Conservation (phyloP, 2,888 invertebrate species). For the Lithophane leautieri region DNA sequence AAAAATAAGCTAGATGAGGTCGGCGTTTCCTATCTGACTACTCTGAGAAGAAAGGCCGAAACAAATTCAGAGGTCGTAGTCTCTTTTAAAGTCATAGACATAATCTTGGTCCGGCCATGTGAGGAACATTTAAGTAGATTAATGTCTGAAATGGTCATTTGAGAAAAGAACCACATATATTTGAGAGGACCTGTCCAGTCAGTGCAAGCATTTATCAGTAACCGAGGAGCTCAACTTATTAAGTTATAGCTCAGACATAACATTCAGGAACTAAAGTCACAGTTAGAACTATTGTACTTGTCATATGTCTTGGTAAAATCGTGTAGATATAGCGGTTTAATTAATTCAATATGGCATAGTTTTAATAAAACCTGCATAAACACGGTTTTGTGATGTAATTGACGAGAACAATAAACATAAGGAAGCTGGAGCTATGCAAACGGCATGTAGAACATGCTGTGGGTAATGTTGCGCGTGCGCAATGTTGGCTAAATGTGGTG, state of each 20-base stretch:
- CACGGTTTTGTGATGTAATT: conserved; percentile 55
- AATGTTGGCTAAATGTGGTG: conserved; percentile 21
- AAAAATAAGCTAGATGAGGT: too few species aligned
- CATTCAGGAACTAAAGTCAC: conserved; percentile 21
- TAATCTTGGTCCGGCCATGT: too few species aligned
- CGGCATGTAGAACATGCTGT: conserved; percentile 25
- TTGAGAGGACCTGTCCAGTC: too few species aligned
- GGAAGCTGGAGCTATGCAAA: conserved; percentile 61
- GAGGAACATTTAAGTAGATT: too few species aligned
- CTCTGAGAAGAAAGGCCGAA: too few species aligned
- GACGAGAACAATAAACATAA: conserved; percentile 62
- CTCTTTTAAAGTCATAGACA: too few species aligned
- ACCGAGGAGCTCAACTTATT: too few species aligned
- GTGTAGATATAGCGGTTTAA: conserved; percentile 54
- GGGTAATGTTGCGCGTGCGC: conserved; percentile 22
- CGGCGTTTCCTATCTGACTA: too few species aligned
- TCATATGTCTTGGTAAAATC: conserved; percentile 51
- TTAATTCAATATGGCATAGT: conserved; percentile 45
- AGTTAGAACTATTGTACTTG: conserved; percentile 49
- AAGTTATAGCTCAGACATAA: conserved; percentile 13
- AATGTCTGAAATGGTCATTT: too few species aligned
- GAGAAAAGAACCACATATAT: too few species aligned
- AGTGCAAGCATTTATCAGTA: too few species aligned
- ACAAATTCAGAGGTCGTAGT: too few species aligned
- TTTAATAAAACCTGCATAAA: conserved; percentile 46